These are phyloP conservation scores for Dolichoris vasculosae DNA, from an alignment of 1,140 invertebrate genomes.

Conservation along the genomic window DNA sequence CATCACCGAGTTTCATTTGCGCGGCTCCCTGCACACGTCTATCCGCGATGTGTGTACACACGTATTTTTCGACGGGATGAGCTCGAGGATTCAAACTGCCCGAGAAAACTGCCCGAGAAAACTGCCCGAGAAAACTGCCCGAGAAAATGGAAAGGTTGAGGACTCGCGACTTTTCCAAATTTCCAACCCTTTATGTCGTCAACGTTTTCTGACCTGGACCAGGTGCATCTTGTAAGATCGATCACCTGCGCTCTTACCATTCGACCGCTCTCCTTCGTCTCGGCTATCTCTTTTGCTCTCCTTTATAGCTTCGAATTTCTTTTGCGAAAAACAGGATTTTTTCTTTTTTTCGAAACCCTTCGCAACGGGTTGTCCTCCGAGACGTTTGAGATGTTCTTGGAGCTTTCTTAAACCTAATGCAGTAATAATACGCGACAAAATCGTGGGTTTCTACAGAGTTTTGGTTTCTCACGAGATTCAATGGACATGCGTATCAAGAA, in stretches of 20 bases:
- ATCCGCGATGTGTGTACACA: not conserved
- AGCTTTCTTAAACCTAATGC: constrained; percentile 9
- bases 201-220: constrained; percentile 41
- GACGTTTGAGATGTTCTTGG: constrained; percentile 30
- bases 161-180: constrained; percentile 43
- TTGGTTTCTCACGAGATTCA: constrained; percentile 40
- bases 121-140: too few relatives aligned
- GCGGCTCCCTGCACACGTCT: not conserved
- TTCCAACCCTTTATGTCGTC: constrained; percentile 15
- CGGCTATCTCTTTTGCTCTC: not conserved
- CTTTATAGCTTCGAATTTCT: constrained; percentile 22
- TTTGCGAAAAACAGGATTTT: constrained; percentile 62
- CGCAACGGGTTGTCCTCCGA: constrained; percentile 46
- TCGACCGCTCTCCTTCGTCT: not conserved
- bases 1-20: not conserved
- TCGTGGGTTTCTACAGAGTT: constrained; percentile 55
- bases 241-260: constrained; percentile 63
- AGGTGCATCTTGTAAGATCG: constrained; percentile 61
- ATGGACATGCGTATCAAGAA: not conserved
- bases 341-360: constrained; percentile 28
- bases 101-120: too few relatives aligned
- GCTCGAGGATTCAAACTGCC: not conserved
- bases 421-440: constrained; percentile 31
- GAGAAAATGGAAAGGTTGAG: constrained; percentile 15
- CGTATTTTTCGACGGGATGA: not conserved